Conservation (phyloP, 30 jellyfish, hydroid and myxozoan species). For the Phacellophora camtschatica region DNA sequence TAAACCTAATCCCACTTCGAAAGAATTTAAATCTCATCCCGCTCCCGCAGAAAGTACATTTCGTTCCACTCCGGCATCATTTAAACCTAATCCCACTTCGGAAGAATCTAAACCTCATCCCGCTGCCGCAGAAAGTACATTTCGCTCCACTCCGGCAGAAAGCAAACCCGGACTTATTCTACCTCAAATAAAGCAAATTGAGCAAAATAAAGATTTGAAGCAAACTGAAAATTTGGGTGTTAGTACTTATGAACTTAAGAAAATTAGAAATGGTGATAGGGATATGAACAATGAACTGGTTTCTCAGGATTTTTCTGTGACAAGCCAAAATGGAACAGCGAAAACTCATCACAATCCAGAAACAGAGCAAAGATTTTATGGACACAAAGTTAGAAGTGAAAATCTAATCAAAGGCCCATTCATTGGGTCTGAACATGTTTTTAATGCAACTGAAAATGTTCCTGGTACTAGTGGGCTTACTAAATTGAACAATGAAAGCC, state of each 20-base stretch:
- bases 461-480: slow-evolving; percentile 1
- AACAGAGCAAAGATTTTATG: neutral
- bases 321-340: neutral
- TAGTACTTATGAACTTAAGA: neutral
- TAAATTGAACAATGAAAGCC: neutral
- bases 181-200: slow-evolving; percentile 43
- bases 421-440: no score
- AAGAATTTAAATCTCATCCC: no score
- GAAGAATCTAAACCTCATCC: no score
- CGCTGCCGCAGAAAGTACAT: no score
- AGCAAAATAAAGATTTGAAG: neutral
- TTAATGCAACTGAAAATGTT: no score
- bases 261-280: neutral
- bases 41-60: no score
- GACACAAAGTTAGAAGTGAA: neutral
- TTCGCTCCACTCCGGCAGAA: no score
- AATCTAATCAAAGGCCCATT: no score
- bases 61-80: no score
- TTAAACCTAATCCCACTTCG: no score
- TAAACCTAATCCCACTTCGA: no score
- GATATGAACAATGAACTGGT: neutral
- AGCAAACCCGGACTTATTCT: slow-evolving; percentile 11
- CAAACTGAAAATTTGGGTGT: neutral
- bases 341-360: neutral
- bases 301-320: neutral